Evolutionary conservation across 2,797 vertebrate genomes (phyloP), one percentile per base, ranked within the genome.

Genomic region (Tapirus indicus): DNA sequence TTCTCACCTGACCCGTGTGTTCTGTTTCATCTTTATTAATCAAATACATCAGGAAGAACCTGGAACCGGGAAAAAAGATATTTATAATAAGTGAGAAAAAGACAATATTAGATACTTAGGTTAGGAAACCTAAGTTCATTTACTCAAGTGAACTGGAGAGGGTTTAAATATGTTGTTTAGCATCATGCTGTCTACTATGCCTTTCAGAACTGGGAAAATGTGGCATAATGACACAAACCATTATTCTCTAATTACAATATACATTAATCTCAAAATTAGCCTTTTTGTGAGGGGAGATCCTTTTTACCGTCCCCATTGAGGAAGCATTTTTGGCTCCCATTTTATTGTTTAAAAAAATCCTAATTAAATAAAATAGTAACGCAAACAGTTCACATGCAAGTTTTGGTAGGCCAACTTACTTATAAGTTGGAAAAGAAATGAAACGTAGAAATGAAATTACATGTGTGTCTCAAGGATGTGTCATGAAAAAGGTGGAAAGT

Each of bases 1-100:
- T 74, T 88, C 97, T 95, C 97, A 99, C 99, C 99, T 99, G 99
- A 68, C 99, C 99, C 2, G 99, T 99, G 99, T 99, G 99, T 97
- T 99, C 99, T 0, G 99, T 99, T 98, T 99, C 99, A 97, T 99
- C 99, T 98, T 99, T 99, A 98, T 99, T 99, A 99, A 99, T 99
- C 66, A 99, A 99, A 98, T 99, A 99, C 99, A 99, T 99, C 97
- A 99, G 98, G 98, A 99, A 99, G 99, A 99, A 99, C 98, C 99
- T 99, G 99, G 92, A 98, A 97, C 11, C 91, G 79, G 82, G n/a
- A 97, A 23, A 96, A 74, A 32, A 79, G 66, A 4, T 9, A 0
- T n/a, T n/a, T n/a, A n/a, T 17, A 2, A n/a, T 23, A 41, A 94
- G 47, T 69, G 32, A 86, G n/a, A 27, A 77, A 72, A 72, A 89